Evolutionary conservation across 1,140 invertebrate species (phyloP).

Genomic region (Pseudomyrmex flavicornis): DNA sequence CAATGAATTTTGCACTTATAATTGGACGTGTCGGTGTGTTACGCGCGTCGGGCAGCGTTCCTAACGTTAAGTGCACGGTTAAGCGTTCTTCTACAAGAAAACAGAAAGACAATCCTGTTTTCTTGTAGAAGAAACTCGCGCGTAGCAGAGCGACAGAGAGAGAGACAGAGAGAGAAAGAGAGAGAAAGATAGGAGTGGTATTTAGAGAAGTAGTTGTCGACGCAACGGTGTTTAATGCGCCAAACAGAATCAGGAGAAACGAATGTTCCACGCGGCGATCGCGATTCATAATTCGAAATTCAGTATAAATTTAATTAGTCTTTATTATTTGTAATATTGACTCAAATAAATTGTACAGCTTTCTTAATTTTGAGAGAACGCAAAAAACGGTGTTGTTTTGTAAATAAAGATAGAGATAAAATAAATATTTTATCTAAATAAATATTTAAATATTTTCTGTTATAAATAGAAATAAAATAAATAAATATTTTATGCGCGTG

Average conservation of each 20-base stretch:
- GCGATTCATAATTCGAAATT: conserved; percentile 22
- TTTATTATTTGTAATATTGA: neutral
- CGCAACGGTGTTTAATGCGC: conserved; percentile 50
- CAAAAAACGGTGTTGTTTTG: too few relatives aligned
- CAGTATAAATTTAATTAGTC: neutral
- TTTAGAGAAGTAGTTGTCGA: conserved; percentile 20
- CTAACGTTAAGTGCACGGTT: conserved; percentile 79
- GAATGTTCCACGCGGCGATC: neutral
- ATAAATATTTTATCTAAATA: neutral
- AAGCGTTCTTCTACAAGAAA: too few relatives aligned
- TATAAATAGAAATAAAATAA: too few relatives aligned
- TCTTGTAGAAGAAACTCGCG: conserved; percentile 16
- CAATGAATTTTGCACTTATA: conserved; percentile 84
- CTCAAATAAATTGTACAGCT: neutral
- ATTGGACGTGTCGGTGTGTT: conserved; percentile 80
- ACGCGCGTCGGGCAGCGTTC: conserved; percentile 70
- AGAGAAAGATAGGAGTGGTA: neutral
- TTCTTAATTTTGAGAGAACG: too few relatives aligned
- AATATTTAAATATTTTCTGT: too few relatives aligned
- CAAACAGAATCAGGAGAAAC: conserved; percentile 39
- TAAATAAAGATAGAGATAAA: too few relatives aligned
- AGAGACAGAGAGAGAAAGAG: neutral
- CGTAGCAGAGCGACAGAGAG: conserved; percentile 31
- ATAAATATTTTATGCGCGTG: neutral
- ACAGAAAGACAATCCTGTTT: too few relatives aligned